A percentile compares a stretch with the other conserved stretches of the same genome.
Evolutionary conservation across 2,113 vertebrate species (phyloP).

Genomic region (Bos taurus): ARS-UCD2.0 NC_037354.1:39140001-39140500

Average conservation of each 20-base stretch:
- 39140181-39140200: background rate
- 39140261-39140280: background rate
- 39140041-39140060: background rate
- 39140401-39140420: background rate
- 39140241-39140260: too few species aligned
- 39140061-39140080: background rate
- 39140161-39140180: background rate
- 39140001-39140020: background rate
- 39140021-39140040: too few species aligned
- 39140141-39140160: background rate
- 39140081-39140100: background rate
- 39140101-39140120: background rate
- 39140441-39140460: background rate
- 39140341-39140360: background rate
- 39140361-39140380: background rate
- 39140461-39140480: background rate
- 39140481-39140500: background rate
- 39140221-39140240: background rate
- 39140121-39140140: background rate
- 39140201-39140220: background rate
- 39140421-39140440: background rate
- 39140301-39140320: background rate
- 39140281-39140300: background rate
- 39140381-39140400: background rate
- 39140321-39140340: background rate